Evolutionary conservation across 2,113 vertebrate species (phyloP), one percentile per base, ranked within the genome.

Genomic region (Carassius carassius): DNA sequence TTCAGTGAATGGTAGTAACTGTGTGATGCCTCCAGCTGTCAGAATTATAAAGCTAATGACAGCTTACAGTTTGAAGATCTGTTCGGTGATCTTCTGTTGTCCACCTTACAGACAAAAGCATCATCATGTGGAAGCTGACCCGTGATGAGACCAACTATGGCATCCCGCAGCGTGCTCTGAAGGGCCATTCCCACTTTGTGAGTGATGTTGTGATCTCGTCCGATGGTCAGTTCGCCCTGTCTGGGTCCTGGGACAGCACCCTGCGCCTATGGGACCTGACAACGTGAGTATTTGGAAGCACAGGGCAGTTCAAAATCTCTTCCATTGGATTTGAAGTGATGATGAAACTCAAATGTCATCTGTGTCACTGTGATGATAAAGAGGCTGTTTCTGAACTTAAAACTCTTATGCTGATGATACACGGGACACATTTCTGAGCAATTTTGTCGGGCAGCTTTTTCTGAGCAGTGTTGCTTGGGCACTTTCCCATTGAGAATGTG

Each of bases 111-210:
- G 97, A 98, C 84, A 97, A 97, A 89, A 94, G 96, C 3, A 96
- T 99, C 89, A 98, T 99, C 92, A 99, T 99, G 98, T 99, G 98
- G 97, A 99, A 98, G 89, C 92, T 99, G 90, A 99, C 98, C 3
- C 94, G 98, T 16, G 97, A 99, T 76, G 98, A 99, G 85, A 98
- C 98, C 81, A 99, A 98, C 93, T 99, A 99, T 2, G 98, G 98
- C 10, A 96, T 98, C 89, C 98, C 97, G 0, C 97, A 99, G 91
- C 95, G 97, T 0, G 96, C 96, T 3, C 90, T 99, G 77, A 93
- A 92, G 0, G 97, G 97, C 0, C 97, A 99, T 90, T 98, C 97
- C 9, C 98, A 99, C 93, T 99, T 99, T 0, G 97, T 99, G 16
- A 99, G 97, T 78, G 98, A 99, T 9, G 98, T 99, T 25, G 97